Percentiles rank a stretch among this genome's conserved stretches.
phyloP scores from a whole-genome alignment of 2,113 vertebrate species.

The Ailurus styani region DNA sequence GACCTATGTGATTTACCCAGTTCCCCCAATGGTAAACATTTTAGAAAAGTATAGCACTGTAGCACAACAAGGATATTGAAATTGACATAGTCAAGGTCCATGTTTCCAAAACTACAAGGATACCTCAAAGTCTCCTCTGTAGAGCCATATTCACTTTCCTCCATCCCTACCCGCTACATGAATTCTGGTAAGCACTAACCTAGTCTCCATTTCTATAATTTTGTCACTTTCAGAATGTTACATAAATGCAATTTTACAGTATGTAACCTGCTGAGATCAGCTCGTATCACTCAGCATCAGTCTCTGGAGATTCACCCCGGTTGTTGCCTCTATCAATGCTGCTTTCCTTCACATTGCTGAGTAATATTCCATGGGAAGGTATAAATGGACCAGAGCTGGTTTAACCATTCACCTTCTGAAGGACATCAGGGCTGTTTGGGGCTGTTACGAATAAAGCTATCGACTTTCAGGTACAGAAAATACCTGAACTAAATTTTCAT shows the following conservation, averaged over 20 bases:
- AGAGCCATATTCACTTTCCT: background rate
- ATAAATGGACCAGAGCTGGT: background rate
- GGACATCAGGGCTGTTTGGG: background rate
- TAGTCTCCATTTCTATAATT: background rate
- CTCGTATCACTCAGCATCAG: background rate
- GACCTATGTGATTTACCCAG: background rate
- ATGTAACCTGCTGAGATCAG: background rate
- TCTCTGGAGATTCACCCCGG: background rate
- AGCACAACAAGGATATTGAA: background rate
- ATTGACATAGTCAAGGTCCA: background rate
- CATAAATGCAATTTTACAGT: background rate
- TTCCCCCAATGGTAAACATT: background rate
- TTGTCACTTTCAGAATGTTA: background rate
- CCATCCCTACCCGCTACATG: background rate
- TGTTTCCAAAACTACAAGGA: background rate
- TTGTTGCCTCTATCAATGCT: background rate
- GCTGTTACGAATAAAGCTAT: background rate
- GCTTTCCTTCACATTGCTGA: background rate
- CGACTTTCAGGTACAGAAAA: background rate
- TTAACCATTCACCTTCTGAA: background rate
- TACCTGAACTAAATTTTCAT: background rate
- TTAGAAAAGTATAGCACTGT: background rate
- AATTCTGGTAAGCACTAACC: background rate
- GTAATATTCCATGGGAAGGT: background rate
- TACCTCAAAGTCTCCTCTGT: background rate